phyloP scores from a whole-genome alignment of 2,113 vertebrate species.

The Gallinago jamesoni region DNA sequence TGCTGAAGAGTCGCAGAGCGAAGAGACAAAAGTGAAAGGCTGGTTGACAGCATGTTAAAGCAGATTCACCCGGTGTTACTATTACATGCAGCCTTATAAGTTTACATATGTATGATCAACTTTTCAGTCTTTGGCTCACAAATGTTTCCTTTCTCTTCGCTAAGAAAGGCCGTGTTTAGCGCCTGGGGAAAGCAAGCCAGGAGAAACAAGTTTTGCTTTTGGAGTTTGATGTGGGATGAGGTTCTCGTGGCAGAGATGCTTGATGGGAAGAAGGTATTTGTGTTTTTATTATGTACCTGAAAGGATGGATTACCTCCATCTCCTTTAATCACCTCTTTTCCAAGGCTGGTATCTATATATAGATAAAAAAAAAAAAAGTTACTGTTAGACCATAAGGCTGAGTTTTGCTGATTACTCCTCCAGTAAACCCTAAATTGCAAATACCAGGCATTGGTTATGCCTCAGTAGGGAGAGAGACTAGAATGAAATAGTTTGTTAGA shows the following conservation, averaged over 20 bases:
- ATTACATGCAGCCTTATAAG: neutral
- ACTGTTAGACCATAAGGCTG: neutral
- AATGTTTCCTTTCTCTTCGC: neutral
- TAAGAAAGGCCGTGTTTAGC: neutral
- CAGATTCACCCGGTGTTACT: constrained; percentile 8
- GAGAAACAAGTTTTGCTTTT: neutral
- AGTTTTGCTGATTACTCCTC: neutral
- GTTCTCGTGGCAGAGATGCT: neutral
- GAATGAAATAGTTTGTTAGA: neutral
- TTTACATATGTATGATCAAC: constrained; percentile 33
- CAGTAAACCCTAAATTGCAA: neutral
- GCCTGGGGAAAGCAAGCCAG: neutral
- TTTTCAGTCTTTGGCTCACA: constrained; percentile 20
- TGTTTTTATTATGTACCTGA: neutral
- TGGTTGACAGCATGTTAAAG: constrained; percentile 52
- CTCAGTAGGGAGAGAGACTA: neutral
- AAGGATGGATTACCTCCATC: neutral
- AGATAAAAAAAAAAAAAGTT: neutral
- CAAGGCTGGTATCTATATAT: neutral
- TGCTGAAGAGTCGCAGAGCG: neutral
- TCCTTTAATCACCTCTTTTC: neutral
- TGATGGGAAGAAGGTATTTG: neutral
- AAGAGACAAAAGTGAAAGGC: constrained; percentile 43
- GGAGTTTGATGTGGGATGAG: neutral
- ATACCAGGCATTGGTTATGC: neutral